Percentiles rank a stretch among this genome's conserved stretches.
Conservation (phyloP, 2,888 invertebrate species). For the Brachynemurus nebulosus region DNA sequence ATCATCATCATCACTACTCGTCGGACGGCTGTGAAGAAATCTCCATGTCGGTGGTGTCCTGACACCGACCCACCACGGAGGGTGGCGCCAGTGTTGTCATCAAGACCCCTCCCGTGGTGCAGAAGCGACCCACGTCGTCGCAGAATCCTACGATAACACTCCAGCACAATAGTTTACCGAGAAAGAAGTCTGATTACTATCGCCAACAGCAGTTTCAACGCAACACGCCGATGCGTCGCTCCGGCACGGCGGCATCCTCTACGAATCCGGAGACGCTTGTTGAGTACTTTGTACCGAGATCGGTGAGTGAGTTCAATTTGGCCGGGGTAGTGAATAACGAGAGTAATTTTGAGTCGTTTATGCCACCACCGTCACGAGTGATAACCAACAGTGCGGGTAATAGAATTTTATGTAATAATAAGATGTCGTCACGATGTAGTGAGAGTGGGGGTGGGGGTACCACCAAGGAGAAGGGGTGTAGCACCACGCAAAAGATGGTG, state of each 20-base stretch:
- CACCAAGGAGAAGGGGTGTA: constrained; percentile 29
- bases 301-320: constrained; percentile 70
- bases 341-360: constrained; percentile 34
- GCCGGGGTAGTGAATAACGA: constrained; percentile 46
- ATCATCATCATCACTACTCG: constrained; percentile 5
- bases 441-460: constrained; percentile 19
- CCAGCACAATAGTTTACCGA: constrained; percentile 36
- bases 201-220: constrained; percentile 31
- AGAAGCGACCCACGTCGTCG: neutral
- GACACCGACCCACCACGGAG: constrained; percentile 37
- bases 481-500: constrained; percentile 61
- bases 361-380: constrained; percentile 25
- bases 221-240: constrained; percentile 48
- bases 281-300: constrained; percentile 73
- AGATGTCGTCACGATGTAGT: constrained; percentile 11
- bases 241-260: constrained; percentile 28
- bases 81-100: constrained; percentile 32
- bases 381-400: neutral
- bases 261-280: constrained; percentile 43
- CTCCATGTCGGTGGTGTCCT: constrained; percentile 33
- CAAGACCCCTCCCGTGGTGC: constrained; percentile 27
- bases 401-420: constrained; percentile 17
- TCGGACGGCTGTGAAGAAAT: constrained; percentile 29
- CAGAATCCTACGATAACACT: constrained; percentile 24
- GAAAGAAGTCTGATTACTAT: constrained; percentile 27